Evolutionary conservation across 2,113 vertebrate genomes (phyloP).

Genomic region (Oceanites oceanicus): DNA sequence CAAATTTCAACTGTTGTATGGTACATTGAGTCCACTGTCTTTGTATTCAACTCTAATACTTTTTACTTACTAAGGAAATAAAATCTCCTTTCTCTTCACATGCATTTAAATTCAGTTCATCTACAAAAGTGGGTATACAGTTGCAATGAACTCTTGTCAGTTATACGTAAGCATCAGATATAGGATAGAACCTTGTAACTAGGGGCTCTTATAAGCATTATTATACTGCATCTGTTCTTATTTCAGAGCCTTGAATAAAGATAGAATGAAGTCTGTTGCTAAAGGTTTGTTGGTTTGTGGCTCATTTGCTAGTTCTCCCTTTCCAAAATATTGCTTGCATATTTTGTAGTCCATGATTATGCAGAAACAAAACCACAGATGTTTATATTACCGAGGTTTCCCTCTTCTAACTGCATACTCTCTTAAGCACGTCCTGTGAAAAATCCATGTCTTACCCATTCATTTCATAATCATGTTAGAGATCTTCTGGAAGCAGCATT

Average conservation of each 20-base stretch:
- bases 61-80: neutral
- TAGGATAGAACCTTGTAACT: neutral
- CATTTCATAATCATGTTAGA: neutral
- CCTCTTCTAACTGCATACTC: neutral
- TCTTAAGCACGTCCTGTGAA: neutral
- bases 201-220: neutral
- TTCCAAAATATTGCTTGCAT: constrained; percentile 43
- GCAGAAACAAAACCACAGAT: constrained; percentile 36
- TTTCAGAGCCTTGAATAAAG: constrained; percentile 17
- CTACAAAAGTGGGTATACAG: neutral
- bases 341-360: constrained; percentile 37
- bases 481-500: neutral
- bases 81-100: neutral
- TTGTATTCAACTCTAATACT: neutral
- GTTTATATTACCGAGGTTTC: constrained; percentile 34
- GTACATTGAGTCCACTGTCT: neutral
- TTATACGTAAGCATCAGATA: neutral
- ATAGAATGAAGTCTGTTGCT: constrained; percentile 8
- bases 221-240: neutral
- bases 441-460: neutral
- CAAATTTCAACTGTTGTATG: neutral
- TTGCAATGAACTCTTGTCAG: neutral
- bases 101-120: neutral
- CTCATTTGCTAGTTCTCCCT: constrained; percentile 27
- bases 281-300: neutral